These are phyloP conservation scores for Odocoileus hemionus DNA, from an alignment of 2,113 vertebrate genomes.

Conservation along the genomic window DNA sequence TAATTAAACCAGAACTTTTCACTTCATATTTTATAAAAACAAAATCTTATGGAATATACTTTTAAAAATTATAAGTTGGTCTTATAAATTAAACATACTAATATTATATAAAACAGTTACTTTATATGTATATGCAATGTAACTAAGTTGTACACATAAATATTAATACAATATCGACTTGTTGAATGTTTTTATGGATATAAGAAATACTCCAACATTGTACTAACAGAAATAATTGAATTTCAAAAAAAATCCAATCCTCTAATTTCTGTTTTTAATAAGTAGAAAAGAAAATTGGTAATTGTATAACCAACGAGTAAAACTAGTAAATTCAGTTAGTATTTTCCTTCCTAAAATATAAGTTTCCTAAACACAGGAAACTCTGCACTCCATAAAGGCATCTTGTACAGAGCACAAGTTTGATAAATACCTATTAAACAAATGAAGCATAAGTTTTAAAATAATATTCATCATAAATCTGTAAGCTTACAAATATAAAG, in stretches of 20 bases:
- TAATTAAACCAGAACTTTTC: not conserved
- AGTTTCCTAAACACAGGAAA: not conserved
- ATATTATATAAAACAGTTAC: not conserved
- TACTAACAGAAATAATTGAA: not conserved
- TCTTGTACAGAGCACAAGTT: not conserved
- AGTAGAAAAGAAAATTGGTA: not conserved
- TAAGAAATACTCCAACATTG: not conserved
- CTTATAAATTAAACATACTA: not conserved
- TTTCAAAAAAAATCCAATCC: not conserved
- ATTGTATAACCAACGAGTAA: not conserved
- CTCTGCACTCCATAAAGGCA: not conserved
- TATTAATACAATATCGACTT: not conserved
- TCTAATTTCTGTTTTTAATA: slow-evolving; percentile 7
- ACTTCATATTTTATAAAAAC: not conserved
- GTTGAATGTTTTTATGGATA: not conserved
- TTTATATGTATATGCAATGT: not conserved
- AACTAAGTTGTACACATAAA: not conserved
- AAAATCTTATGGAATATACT: not conserved
- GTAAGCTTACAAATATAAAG: not conserved
- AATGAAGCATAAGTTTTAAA: not conserved
- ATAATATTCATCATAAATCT: not conserved
- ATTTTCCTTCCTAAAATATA: not conserved
- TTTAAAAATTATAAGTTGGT: not conserved
- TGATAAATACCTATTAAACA: not conserved
- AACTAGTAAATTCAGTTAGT: not conserved